A percentile compares a stretch with the other conserved stretches of the same genome.
These are phyloP conservation scores for Elmis aenea DNA, from an alignment of 2,888 invertebrate genomes.

Conservation along the genomic window DNA sequence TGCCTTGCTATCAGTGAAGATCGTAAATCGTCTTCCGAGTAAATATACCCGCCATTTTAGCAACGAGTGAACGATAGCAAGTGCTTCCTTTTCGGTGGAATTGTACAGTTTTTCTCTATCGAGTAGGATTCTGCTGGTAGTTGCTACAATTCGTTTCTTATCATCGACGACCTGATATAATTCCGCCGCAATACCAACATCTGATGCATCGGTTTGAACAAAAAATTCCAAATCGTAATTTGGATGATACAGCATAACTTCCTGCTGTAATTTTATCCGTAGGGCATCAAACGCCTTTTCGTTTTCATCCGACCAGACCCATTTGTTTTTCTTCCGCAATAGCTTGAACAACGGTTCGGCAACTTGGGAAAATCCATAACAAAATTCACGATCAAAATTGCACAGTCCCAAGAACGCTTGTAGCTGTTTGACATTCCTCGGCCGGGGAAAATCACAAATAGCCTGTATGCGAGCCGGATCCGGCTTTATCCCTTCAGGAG, in stretches of 20 bases:
- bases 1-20: slow-evolving; percentile 19
- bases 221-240: slow-evolving; percentile 9
- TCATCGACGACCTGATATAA: slow-evolving; percentile 15
- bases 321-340: slow-evolving; percentile 12
- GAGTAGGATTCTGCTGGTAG: slow-evolving; percentile 16
- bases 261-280: slow-evolving; percentile 2
- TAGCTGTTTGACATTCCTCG: slow-evolving; percentile 28
- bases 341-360: slow-evolving; percentile 11
- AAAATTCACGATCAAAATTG: slow-evolving; percentile 26
- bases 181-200: slow-evolving; percentile 16
- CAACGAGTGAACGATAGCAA: slow-evolving; percentile 16
- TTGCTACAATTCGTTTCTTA: slow-evolving; percentile 10
- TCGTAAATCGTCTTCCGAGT: slow-evolving; percentile 14
- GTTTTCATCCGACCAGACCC: slow-evolving; percentile 1
- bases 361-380: slow-evolving; percentile 18
- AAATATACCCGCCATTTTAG: slow-evolving; percentile 15
- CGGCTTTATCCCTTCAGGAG: slow-evolving; percentile 7
- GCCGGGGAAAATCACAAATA: slow-evolving; percentile 27
- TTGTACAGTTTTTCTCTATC: slow-evolving; percentile 12
- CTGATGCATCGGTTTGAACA: slow-evolving; percentile 17
- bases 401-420: slow-evolving; percentile 29
- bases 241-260: slow-evolving; percentile 10
- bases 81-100: slow-evolving; percentile 19
- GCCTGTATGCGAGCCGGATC: slow-evolving; percentile 21
- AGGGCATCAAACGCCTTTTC: slow-evolving; percentile 9